Percentiles rank a stretch among this genome's conserved stretches.
phyloP scores from a whole-genome alignment of 2,888 invertebrate genomes.

The Rambutsinella grinnellia region DNA sequence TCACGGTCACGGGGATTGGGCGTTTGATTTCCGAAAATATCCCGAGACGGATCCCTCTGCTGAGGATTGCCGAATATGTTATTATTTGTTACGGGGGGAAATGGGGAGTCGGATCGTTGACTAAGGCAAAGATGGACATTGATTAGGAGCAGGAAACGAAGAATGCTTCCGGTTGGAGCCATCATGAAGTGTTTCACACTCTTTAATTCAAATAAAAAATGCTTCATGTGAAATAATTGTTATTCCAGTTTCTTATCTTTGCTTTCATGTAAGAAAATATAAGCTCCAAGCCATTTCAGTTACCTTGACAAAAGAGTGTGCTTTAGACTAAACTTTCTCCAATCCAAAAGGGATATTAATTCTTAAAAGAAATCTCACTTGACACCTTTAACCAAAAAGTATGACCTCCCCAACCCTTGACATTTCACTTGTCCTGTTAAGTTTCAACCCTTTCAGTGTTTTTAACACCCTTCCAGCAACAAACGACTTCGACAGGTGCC shows the following conservation, averaged over 20 bases:
- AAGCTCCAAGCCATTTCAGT: no score
- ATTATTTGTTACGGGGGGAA: conserved; percentile 49
- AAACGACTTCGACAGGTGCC: not conserved
- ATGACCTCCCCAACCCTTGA: no score
- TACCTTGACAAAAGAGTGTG: no score
- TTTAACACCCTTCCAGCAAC: not conserved
- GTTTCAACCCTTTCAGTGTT: not conserved
- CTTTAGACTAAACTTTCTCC: no score
- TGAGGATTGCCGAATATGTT: conserved; percentile 50
- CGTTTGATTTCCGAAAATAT: conserved; percentile 32
- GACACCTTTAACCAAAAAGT: no score
- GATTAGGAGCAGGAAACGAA: not conserved
- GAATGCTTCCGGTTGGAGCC: not conserved
- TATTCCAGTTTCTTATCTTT: not conserved
- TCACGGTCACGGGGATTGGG: conserved; percentile 30
- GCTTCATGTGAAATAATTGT: not conserved
- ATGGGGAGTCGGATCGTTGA: conserved; percentile 42
- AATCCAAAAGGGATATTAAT: no score
- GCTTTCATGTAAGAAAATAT: not conserved
- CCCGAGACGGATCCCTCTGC: conserved; percentile 37
- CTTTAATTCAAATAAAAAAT: not conserved
- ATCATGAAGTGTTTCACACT: not conserved
- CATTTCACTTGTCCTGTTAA: not conserved
- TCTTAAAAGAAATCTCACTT: no score
- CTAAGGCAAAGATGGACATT: not conserved